These are phyloP conservation scores for Ellobium chinense DNA, from an alignment of 2,888 invertebrate genomes.

Conservation along the genomic window DNA sequence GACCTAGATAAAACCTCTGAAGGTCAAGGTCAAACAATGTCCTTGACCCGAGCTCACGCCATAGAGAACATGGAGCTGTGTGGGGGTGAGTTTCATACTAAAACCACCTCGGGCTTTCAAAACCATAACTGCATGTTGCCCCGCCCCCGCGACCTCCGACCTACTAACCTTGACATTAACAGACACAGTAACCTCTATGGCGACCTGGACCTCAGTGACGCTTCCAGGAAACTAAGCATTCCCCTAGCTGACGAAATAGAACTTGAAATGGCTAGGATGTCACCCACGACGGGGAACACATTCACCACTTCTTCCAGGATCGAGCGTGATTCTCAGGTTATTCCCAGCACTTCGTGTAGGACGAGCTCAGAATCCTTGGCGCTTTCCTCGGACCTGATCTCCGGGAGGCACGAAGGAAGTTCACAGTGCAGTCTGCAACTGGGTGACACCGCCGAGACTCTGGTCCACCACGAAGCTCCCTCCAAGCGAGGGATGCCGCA, in stretches of 20 bases:
- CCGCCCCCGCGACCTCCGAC: not conserved
- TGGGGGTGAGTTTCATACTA: slow-evolving; percentile 5
- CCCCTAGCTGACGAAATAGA: slow-evolving; percentile 10
- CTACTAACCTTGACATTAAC: slow-evolving; percentile 18
- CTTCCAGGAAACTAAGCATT: not conserved
- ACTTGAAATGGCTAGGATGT: not conserved
- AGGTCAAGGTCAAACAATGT: not conserved
- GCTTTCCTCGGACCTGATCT: slow-evolving; percentile 12
- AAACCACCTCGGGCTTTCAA: slow-evolving; percentile 15
- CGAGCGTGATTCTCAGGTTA: not conserved
- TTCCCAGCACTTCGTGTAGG: not conserved
- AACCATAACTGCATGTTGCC: slow-evolving; percentile 42
- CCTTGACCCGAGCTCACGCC: not conserved
- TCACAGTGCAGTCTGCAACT: slow-evolving; percentile 20
- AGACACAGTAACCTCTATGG: slow-evolving; percentile 1
- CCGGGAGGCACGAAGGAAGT: not conserved
- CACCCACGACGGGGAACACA: not conserved
- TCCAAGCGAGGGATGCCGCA: not conserved
- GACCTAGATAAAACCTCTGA: not conserved
- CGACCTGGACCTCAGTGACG: not conserved
- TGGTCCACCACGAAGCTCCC: too few relatives aligned
- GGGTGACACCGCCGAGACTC: slow-evolving; percentile 16
- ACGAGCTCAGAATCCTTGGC: slow-evolving; percentile 25
- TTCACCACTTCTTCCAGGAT: not conserved
- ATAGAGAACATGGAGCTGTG: not conserved